phyloP scores from a whole-genome alignment of 2,113 vertebrate species.

The Phrynocephalus versicolor region DNA sequence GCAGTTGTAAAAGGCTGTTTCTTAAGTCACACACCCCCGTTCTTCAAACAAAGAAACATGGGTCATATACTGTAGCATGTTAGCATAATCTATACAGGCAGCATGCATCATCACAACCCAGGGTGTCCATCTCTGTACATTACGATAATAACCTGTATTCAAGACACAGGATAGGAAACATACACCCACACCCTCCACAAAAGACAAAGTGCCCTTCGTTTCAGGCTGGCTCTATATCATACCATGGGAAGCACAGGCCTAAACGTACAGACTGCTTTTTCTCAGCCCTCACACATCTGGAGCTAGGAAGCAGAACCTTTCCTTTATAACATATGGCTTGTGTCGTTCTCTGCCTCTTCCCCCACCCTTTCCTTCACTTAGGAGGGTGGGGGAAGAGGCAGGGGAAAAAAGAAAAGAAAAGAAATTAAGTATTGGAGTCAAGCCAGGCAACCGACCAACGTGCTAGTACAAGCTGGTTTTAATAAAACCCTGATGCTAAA shows the following conservation, averaged over 20 bases:
- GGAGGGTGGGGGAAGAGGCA: no score
- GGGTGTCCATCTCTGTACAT: no score
- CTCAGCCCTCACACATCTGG: background rate
- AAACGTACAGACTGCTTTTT: background rate
- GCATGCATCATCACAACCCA: no score
- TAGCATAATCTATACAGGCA: no score
- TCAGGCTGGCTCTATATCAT: background rate
- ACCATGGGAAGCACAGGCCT: background rate
- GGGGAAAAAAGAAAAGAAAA: background rate
- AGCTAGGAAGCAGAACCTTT: background rate
- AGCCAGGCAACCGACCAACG: background rate
- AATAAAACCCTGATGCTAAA: constrained; percentile 29
- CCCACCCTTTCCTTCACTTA: background rate
- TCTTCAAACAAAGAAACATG: no score
- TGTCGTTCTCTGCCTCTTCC: background rate
- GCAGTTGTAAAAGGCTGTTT: no score
- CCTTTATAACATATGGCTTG: background rate
- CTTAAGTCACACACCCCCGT: no score
- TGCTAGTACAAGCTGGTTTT: constrained; percentile 53
- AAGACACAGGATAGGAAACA: no score
- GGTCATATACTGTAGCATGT: no score
- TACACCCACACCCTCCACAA: no score
- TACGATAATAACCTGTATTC: no score
- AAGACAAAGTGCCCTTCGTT: background rate
- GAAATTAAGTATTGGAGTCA: background rate